Evolutionary conservation across 2,797 vertebrate species (phyloP).

Genomic region (Falco columbarius): DNA sequence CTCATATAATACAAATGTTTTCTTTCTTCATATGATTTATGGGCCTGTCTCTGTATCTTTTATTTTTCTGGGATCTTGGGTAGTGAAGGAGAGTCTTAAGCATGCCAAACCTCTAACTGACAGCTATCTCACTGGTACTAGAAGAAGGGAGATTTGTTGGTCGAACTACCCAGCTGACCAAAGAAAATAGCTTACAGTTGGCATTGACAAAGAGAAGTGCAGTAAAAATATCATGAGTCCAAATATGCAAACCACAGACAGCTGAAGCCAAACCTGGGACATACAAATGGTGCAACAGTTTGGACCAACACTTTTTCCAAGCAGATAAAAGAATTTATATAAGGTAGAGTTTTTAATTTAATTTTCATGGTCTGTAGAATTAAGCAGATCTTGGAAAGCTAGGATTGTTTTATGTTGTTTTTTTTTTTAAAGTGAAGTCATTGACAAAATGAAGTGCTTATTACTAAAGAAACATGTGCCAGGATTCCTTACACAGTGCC

Average conservation of each 20-base stretch:
- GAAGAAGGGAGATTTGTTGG: conserved; percentile 10
- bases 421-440: background rate
- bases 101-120: conserved; percentile 37
- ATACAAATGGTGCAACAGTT: background rate
- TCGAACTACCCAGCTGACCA: conserved; percentile 1
- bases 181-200: conserved; percentile 11
- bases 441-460: conserved; percentile 34
- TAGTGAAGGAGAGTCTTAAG: background rate
- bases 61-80: conserved; percentile 32
- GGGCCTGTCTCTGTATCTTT: background rate
- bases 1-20: conserved; percentile 16
- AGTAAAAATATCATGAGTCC: background rate
- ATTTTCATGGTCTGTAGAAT: conserved; percentile 15
- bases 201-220: background rate
- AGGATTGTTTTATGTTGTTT: too few relatives aligned
- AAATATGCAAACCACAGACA: background rate
- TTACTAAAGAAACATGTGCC: background rate
- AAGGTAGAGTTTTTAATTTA: background rate
- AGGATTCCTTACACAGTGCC: background rate
- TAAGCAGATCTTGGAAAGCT: background rate
- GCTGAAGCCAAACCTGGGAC: background rate
- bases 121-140: conserved; percentile 3
- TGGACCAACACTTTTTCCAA: background rate
- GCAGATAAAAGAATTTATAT: conserved; percentile 21
- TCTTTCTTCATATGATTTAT: conserved; percentile 47